Evolutionary conservation across 2,113 vertebrate genomes (phyloP).

Genomic region (Struthidea cinerea): DNA sequence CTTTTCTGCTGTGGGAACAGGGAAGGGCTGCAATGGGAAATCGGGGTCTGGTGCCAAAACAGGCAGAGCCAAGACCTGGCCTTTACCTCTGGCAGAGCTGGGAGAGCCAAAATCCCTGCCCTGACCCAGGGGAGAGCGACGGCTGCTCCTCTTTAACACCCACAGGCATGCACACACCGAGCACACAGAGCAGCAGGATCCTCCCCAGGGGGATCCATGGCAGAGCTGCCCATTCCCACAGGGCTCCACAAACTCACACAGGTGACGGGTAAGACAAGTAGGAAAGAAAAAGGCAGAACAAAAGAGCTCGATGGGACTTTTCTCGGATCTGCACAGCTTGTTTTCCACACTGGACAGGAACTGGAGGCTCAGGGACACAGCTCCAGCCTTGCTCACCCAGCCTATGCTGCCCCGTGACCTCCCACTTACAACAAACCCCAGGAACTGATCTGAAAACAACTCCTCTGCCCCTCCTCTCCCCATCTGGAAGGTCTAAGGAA

Average conservation of each 20-base stretch:
- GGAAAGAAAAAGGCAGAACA: background rate
- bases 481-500: background rate
- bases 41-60: background rate
- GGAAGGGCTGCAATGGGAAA: background rate
- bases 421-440: background rate
- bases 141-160: background rate
- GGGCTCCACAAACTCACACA: background rate
- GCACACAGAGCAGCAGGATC: background rate
- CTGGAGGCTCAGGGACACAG: background rate
- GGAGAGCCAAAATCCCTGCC: background rate
- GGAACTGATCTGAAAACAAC: background rate
- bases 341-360: background rate
- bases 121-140: accelerated
- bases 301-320: background rate
- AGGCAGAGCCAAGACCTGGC: background rate
- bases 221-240: background rate
- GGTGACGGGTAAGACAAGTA: background rate
- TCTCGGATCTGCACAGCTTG: background rate
- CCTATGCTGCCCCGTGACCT: background rate
- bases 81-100: accelerated
- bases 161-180: accelerated
- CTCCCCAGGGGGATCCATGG: accelerated
- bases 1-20: background rate
- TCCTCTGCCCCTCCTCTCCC: background rate
- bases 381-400: background rate